A percentile compares a stretch with the other conserved stretches of the same genome.
Evolutionary conservation across 1,140 invertebrate species (phyloP).

Genomic region (Ganaspis sp.): DNA sequence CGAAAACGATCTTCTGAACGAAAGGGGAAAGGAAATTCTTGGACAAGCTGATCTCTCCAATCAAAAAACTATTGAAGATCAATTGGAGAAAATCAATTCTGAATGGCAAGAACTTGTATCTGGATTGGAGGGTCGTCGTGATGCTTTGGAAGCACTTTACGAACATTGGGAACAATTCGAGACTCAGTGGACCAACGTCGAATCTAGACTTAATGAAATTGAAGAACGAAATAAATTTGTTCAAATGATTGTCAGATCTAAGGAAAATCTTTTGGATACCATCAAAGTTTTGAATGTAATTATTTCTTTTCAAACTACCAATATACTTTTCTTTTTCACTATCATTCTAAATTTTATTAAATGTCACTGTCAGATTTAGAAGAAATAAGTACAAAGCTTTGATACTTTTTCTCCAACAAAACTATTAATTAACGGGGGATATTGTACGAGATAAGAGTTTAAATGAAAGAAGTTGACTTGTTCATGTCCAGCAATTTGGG

Average conservation of each 20-base stretch:
- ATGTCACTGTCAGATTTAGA: no score
- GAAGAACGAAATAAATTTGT: conserved; percentile 86
- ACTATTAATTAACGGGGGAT: no score
- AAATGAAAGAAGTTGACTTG: neutral
- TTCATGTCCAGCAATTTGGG: no score
- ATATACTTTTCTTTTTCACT: no score
- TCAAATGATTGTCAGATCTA: conserved; percentile 84
- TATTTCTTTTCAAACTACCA: conserved; percentile 42
- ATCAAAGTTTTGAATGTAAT: conserved; percentile 83
- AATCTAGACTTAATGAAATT: conserved; percentile 78
- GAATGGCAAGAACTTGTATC: conserved; percentile 86
- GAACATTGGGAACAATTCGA: conserved; percentile 89
- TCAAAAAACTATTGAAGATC: conserved; percentile 79
- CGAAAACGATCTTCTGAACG: conserved; percentile 81
- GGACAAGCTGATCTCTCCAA: conserved; percentile 81
- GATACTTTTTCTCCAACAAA: no score
- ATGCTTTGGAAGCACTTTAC: conserved; percentile 81
- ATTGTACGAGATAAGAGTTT: no score
- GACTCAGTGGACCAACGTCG: conserved; percentile 80
- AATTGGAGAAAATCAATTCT: conserved; percentile 81
- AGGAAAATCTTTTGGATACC: conserved; percentile 83
- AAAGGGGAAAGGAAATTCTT: conserved; percentile 81
- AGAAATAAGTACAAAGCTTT: no score
- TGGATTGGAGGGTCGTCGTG: conserved; percentile 81
- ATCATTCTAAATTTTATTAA: conserved; percentile 30